A percentile compares a stretch with the other conserved stretches of the same genome.
Evolutionary conservation across 2,888 invertebrate species (phyloP).

Genomic region (Polietes domitor): DNA sequence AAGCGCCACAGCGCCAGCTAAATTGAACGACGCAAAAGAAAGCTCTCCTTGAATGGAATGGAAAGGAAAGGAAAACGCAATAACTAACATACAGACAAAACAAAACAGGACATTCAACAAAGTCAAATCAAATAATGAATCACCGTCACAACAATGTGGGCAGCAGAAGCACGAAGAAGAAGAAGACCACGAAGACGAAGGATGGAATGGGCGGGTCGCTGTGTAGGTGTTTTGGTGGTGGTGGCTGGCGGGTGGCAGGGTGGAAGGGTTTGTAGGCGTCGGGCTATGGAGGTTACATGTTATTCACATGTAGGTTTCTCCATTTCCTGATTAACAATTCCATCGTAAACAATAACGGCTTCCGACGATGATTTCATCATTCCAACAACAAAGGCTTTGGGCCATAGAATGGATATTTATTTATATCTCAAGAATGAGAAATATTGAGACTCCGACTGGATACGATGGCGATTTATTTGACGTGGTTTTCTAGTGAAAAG

Average conservation of each 20-base stretch:
- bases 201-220: neutral
- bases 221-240: too few relatives aligned
- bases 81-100: slow-evolving; percentile 7
- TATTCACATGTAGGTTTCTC: neutral
- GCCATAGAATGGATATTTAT: too few relatives aligned
- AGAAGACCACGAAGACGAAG: neutral
- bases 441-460: too few relatives aligned
- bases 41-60: slow-evolving; percentile 19
- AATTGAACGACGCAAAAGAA: slow-evolving; percentile 35
- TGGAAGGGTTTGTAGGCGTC: neutral
- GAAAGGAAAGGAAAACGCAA: neutral
- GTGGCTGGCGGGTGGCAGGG: neutral
- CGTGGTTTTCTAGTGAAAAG: too few relatives aligned
- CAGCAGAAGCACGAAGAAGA: too few relatives aligned
- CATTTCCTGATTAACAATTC: slow-evolving; percentile 10
- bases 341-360: neutral
- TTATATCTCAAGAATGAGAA: too few relatives aligned
- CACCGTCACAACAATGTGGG: slow-evolving; percentile 30
- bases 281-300: neutral
- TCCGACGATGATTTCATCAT: neutral
- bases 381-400: too few relatives aligned
- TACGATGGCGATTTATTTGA: too few relatives aligned
- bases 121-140: slow-evolving; percentile 55
- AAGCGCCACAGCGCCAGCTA: neutral
- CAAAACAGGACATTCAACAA: slow-evolving; percentile 45